Evolutionary conservation across 1,140 invertebrate species (phyloP).

Genomic region (Parasteatoda tepidariorum): DNA sequence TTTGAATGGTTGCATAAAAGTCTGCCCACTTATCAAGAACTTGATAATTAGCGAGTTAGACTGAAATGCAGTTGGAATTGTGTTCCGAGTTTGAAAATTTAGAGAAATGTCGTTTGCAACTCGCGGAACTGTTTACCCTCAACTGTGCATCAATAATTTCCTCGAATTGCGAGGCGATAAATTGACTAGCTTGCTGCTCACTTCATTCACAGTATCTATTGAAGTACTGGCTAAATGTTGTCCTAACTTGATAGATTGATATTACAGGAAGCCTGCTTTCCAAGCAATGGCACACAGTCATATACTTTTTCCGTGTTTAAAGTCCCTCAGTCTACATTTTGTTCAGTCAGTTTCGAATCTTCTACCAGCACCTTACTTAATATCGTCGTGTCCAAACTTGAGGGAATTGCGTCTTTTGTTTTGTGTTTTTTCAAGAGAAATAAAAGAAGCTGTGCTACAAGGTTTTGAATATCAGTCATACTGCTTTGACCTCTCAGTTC

Average conservation of each 20-base stretch:
- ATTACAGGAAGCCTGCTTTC: slow-evolving; percentile 9
- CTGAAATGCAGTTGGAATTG: slow-evolving; percentile 16
- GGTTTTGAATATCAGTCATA: slow-evolving; percentile 43
- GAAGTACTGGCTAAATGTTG: slow-evolving; percentile 17
- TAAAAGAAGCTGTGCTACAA: slow-evolving; percentile 22
- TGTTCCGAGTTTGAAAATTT: slow-evolving; percentile 17
- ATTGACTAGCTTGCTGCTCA: neutral
- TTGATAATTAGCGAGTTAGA: slow-evolving; percentile 25
- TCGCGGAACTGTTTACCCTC: slow-evolving; percentile 7
- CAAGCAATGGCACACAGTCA: neutral
- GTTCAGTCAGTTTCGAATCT: neutral
- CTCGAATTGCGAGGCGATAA: slow-evolving; percentile 9
- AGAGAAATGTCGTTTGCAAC: neutral
- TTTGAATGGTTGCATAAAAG: slow-evolving; percentile 26
- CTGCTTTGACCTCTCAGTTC: slow-evolving; percentile 12
- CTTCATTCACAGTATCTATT: slow-evolving; percentile 11
- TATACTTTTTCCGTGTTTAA: slow-evolving; percentile 27
- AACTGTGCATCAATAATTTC: slow-evolving; percentile 32
- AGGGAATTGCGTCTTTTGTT: slow-evolving; percentile 22
- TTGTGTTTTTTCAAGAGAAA: slow-evolving; percentile 14
- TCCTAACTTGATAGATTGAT: slow-evolving; percentile 15
- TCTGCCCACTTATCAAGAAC: slow-evolving; percentile 35
- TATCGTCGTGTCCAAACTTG: slow-evolving; percentile 37
- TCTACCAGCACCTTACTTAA: neutral
- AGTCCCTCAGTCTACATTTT: slow-evolving; percentile 11